Percentiles rank a stretch among this genome's conserved stretches.
Evolutionary conservation across 2,797 vertebrate species (phyloP).

Genomic region (Acanthurus tractus): DNA sequence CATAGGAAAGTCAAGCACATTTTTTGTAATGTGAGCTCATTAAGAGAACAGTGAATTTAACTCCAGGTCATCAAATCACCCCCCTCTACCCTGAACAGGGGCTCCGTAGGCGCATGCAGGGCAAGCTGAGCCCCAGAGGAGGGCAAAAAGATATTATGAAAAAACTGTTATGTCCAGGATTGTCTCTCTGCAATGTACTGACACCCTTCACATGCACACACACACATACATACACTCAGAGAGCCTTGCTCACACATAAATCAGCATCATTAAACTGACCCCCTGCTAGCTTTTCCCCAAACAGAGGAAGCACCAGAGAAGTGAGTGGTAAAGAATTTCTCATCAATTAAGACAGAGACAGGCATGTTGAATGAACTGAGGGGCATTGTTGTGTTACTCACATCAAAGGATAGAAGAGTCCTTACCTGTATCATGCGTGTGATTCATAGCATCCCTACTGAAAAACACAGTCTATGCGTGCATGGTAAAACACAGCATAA

Average conservation of each 20-base stretch:
- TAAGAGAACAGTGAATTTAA: conserved; percentile 45
- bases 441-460: conserved; percentile 22
- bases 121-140: conserved; percentile 3
- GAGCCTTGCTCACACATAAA: conserved; percentile 35
- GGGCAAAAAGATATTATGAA: conserved; percentile 22
- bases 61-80: conserved; percentile 18
- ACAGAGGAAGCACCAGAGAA: conserved; percentile 41
- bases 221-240: background rate
- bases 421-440: conserved; percentile 15
- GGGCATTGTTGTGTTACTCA: conserved; percentile 21
- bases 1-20: conserved; percentile 29
- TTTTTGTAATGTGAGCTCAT: conserved; percentile 48
- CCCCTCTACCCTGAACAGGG: background rate
- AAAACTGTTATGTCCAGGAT: background rate
- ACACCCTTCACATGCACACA: background rate
- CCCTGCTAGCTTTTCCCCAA: conserved; percentile 47
- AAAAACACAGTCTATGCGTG: conserved; percentile 25
- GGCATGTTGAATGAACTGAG: conserved; percentile 31
- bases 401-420: conserved; percentile 53
- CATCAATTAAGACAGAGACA: conserved; percentile 46
- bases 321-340: conserved; percentile 20
- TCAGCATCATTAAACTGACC: conserved; percentile 71
- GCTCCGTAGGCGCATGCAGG: conserved; percentile 21
- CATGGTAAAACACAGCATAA: conserved; percentile 7
- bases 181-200: conserved; percentile 12